Percentiles rank a stretch among this genome's conserved stretches.
phyloP scores from a whole-genome alignment of 2,888 invertebrate genomes.

The Cabera pusaria region DNA sequence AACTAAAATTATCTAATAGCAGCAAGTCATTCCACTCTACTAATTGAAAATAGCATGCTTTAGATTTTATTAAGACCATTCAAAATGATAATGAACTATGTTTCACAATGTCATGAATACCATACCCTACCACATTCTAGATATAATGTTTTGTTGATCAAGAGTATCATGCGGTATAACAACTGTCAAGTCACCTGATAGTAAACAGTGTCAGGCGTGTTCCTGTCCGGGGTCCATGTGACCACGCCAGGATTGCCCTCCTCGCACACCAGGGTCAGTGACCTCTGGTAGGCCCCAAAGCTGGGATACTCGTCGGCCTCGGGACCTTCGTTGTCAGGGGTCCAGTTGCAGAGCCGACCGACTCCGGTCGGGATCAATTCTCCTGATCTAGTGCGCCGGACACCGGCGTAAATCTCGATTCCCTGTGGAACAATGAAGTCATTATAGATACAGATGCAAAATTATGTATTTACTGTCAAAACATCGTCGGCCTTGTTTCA shows the following conservation, averaged over 20 bases:
- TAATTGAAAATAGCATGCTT: too few species aligned
- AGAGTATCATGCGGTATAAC: slow-evolving; percentile 10
- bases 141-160: too few species aligned
- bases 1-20: background rate
- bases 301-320: slow-evolving; percentile 91
- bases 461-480: too few species aligned
- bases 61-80: too few species aligned
- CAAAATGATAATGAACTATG: too few species aligned
- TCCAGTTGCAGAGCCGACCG: slow-evolving; percentile 95
- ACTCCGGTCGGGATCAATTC: slow-evolving; percentile 88
- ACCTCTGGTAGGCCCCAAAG: slow-evolving; percentile 95
- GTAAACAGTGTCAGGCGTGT: slow-evolving; percentile 95
- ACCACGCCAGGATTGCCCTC: slow-evolving; percentile 92
- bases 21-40: too few species aligned
- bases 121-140: too few species aligned
- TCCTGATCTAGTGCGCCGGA: slow-evolving; percentile 87
- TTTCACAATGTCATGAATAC: too few species aligned
- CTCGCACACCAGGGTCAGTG: slow-evolving; percentile 92
- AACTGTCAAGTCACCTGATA: slow-evolving; percentile 87
- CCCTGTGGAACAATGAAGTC: slow-evolving; percentile 71
- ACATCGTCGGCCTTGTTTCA: too few species aligned
- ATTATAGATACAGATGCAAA: too few species aligned
- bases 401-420: slow-evolving; percentile 92
- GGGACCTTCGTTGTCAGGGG: slow-evolving; percentile 88
- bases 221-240: slow-evolving; percentile 92